phyloP scores from a whole-genome alignment of 2,797 vertebrate species.

The Halcyon smyrnensis region DNA sequence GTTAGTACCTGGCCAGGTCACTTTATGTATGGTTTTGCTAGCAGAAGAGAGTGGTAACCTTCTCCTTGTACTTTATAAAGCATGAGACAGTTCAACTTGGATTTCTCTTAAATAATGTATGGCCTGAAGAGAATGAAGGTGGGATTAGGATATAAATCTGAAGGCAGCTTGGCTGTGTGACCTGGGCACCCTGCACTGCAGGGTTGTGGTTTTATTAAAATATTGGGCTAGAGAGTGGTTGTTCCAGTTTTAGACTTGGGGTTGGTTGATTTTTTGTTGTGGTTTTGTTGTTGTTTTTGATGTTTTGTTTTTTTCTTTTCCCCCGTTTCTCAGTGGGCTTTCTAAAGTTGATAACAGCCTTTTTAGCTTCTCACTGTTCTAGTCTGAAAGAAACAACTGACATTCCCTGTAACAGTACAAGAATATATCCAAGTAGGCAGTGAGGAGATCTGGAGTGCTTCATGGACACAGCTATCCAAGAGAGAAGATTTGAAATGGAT shows the following conservation, averaged over 20 bases:
- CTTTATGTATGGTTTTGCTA: background rate
- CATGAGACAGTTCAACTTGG: rapidly evolving
- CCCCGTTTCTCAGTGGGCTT: background rate
- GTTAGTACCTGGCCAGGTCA: rapidly evolving
- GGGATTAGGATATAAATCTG: background rate
- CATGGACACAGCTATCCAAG: background rate
- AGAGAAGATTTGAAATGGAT: background rate
- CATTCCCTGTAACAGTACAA: background rate
- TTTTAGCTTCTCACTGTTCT: background rate
- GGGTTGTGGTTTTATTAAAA: background rate
- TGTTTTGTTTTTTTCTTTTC: background rate
- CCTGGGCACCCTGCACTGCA: background rate
- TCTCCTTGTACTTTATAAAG: background rate
- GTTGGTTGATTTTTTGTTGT: background rate
- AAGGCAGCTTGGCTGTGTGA: background rate
- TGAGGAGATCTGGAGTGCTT: background rate
- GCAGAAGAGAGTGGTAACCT: background rate
- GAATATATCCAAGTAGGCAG: background rate
- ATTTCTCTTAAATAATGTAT: background rate
- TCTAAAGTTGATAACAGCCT: background rate
- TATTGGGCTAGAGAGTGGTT: background rate
- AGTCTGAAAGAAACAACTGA: background rate
- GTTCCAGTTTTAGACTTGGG: background rate
- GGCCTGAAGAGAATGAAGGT: background rate
- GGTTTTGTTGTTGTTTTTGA: too few species aligned